phyloP scores from a whole-genome alignment of 2,797 vertebrate species.

The Brachyrhaphis roseni region DNA sequence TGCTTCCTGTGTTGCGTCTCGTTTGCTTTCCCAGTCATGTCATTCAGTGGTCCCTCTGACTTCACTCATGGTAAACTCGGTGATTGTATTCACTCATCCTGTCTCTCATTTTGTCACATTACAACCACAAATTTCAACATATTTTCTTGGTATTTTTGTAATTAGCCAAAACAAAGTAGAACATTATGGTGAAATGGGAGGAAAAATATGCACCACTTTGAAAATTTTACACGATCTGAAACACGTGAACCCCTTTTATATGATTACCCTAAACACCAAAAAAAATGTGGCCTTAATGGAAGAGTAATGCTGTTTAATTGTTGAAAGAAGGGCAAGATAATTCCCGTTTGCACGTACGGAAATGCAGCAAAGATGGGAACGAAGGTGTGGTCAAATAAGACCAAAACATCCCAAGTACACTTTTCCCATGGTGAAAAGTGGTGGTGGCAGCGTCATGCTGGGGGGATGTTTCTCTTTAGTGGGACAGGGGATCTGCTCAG shows the following conservation, averaged over 20 bases:
- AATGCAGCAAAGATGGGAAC: background rate
- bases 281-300: background rate
- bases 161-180: background rate
- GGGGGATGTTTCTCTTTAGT: background rate
- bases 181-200: background rate
- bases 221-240: background rate
- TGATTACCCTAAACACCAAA: background rate
- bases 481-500: background rate
- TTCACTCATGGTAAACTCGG: slow-evolving; percentile 23
- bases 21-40: slow-evolving; percentile 22
- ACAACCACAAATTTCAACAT: background rate
- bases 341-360: background rate
- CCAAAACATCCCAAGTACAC: background rate
- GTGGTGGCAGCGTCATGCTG: background rate
- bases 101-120: background rate
- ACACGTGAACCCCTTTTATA: background rate
- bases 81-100: slow-evolving; percentile 42
- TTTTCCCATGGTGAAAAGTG: background rate
- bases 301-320: background rate
- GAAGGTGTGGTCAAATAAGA: background rate
- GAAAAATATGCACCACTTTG: background rate
- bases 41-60: slow-evolving; percentile 18
- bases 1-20: slow-evolving; percentile 15
- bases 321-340: background rate
- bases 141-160: background rate